Percentiles rank a stretch among this genome's conserved stretches.
Conservation (phyloP, 2,113 vertebrate species). For the Brachyistius frenatus region DNA sequence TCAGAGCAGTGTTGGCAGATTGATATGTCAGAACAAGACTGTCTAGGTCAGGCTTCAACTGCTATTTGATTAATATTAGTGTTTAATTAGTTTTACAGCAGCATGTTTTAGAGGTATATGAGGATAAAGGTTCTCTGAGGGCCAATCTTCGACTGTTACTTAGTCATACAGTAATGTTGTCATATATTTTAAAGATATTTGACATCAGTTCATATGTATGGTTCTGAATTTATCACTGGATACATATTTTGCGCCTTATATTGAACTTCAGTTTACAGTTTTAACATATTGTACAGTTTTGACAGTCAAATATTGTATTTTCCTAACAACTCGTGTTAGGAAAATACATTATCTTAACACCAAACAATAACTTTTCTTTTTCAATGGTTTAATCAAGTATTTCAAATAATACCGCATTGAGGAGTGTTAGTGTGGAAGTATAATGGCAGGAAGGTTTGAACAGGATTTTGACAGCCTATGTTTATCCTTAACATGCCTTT, state of each 20-base stretch:
- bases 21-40: not conserved
- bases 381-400: not conserved
- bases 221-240: no score
- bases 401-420: not conserved
- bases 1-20: constrained; percentile 14
- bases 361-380: not conserved
- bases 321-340: not conserved
- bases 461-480: constrained; percentile 40
- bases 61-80: not conserved
- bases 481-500: constrained; percentile 34
- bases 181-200: no score
- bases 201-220: no score
- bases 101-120: not conserved
- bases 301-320: not conserved
- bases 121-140: not conserved
- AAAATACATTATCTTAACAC: not conserved
- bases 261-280: no score
- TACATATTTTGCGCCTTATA: no score
- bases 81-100: constrained; percentile 1
- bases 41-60: not conserved
- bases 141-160: no score
- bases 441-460: constrained; percentile 32
- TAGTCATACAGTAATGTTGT: no score
- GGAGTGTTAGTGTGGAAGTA: constrained; percentile 12
- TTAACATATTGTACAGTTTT: not conserved